Base-by-base conservation (phyloP, 2,113 vertebrate species). In the Crotalus viridis region DNA sequence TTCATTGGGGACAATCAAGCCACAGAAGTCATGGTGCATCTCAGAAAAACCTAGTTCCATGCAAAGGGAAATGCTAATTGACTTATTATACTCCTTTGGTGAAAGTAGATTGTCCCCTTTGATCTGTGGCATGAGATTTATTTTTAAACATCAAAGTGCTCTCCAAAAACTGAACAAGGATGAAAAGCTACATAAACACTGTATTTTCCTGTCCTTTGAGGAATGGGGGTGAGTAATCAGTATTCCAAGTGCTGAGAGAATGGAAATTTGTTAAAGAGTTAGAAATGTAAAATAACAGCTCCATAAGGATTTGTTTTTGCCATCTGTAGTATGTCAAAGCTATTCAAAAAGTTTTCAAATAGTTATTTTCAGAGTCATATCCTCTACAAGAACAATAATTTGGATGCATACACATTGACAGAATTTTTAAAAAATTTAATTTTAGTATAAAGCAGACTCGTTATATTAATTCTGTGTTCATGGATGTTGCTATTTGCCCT, bases 61-160 rank as follows among this genome's bases (percentile, higher is more conserved):
- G 88, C 21, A 93, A 92, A 88, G 39, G 89, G 2, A 96, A 94
- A 94, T 69, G 33, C 19, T 97, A 97, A 97, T 97, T 97, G 92
- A 48, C 87, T 89, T 95, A 95, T 95, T 97, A 90, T 94, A 95
- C 64, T 92, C 56, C 88, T 97, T 95, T 95, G 74, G 93, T 96
- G 92, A 97, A 97, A 96, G 86, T 92, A 96, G 33, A 96, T 94
- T 96, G 94, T 94, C 91, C 90, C 93, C 93, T 97, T 97, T 97
- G 95, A 97, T 97, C 93, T 96, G 81, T 55, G 92, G 88, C 94
- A 94, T 96, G 91, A 97, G 95, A 96, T 94, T 96, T 97, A 96
- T 97, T 97, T 95, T 95, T 57, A 96, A 93, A 96, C 94, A 97
- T 97, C 96, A 97, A 97, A 98, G 96, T 92, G 94, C 93, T 97